phyloP scores from a whole-genome alignment of 2,888 invertebrate genomes.

The Matsumyia berberina region DNA sequence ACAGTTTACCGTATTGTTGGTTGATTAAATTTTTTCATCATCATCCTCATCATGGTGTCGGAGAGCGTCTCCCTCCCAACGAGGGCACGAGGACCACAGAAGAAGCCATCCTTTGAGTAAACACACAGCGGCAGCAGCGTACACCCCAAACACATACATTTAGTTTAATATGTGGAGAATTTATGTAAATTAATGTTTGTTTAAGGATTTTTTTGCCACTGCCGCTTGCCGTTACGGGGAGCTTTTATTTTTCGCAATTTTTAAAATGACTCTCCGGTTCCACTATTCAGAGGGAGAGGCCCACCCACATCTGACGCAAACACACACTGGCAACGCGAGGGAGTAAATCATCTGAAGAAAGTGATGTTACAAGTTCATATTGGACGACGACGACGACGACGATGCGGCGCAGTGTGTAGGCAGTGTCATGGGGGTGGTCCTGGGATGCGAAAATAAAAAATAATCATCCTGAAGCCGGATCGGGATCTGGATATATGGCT shows the following conservation, averaged over 20 bases:
- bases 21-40: conserved; percentile 77
- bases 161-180: conserved; percentile 79
- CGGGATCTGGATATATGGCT: conserved; percentile 49
- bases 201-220: conserved; percentile 81
- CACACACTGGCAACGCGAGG: conserved; percentile 45
- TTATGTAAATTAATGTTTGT: conserved; percentile 84
- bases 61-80: neutral
- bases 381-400: conserved; percentile 58
- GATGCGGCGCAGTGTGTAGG: conserved; percentile 39
- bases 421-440: conserved; percentile 55
- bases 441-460: conserved; percentile 26
- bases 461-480: conserved; percentile 55
- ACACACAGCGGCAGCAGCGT: conserved; percentile 16
- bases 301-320: conserved; percentile 58
- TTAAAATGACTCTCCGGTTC: conserved; percentile 72
- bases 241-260: conserved; percentile 68
- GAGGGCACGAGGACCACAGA: neutral
- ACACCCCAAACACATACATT: conserved; percentile 72
- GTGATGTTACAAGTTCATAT: conserved; percentile 76
- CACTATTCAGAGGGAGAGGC: conserved; percentile 53
- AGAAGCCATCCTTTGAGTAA: conserved; percentile 70
- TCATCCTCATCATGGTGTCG: conserved; percentile 58
- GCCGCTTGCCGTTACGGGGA: conserved; percentile 47
- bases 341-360: conserved; percentile 76
- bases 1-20: conserved; percentile 74